Evolutionary conservation across 2,113 vertebrate genomes (phyloP).

Genomic region (Hirundichthys speculiger): DNA sequence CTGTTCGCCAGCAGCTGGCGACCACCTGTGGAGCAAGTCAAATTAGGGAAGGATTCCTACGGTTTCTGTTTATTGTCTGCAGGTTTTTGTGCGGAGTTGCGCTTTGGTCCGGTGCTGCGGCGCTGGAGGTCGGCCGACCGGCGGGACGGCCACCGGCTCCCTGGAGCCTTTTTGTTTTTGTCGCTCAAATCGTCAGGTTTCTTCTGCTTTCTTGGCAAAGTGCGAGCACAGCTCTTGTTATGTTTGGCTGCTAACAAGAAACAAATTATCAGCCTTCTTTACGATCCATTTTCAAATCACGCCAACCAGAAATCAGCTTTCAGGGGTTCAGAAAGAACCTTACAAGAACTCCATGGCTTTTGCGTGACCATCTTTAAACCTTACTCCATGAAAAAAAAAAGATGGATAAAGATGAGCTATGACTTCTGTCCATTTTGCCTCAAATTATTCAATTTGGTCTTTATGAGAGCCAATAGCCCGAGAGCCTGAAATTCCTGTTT

Average conservation of each 20-base stretch:
- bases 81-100: slow-evolving; percentile 81
- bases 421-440: slow-evolving; percentile 88
- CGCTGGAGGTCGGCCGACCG: slow-evolving; percentile 45
- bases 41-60: slow-evolving; percentile 92
- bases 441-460: slow-evolving; percentile 92
- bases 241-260: slow-evolving; percentile 2
- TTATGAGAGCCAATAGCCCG: slow-evolving; percentile 89
- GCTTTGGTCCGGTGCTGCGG: slow-evolving; percentile 74
- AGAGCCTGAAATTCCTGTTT: slow-evolving; percentile 82
- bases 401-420: slow-evolving; percentile 75
- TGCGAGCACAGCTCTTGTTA: slow-evolving; percentile 4
- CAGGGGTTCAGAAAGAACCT: background rate
- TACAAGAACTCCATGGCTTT: slow-evolving; percentile 33
- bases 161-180: slow-evolving; percentile 40
- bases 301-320: background rate
- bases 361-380: slow-evolving; percentile 51
- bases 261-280: background rate
- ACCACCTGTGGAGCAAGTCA: slow-evolving; percentile 97
- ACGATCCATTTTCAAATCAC: slow-evolving; percentile 7
- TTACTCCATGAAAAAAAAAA: slow-evolving; percentile 12
- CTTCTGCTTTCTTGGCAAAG: background rate
- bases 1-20: slow-evolving; percentile 92
- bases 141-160: slow-evolving; percentile 33
- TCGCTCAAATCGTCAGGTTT: slow-evolving; percentile 39
- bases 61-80: slow-evolving; percentile 91